Percentiles rank a stretch among this genome's conserved stretches.
phyloP scores from a whole-genome alignment of 2,797 vertebrate genomes.

The Acropternis orthonyx region DNA sequence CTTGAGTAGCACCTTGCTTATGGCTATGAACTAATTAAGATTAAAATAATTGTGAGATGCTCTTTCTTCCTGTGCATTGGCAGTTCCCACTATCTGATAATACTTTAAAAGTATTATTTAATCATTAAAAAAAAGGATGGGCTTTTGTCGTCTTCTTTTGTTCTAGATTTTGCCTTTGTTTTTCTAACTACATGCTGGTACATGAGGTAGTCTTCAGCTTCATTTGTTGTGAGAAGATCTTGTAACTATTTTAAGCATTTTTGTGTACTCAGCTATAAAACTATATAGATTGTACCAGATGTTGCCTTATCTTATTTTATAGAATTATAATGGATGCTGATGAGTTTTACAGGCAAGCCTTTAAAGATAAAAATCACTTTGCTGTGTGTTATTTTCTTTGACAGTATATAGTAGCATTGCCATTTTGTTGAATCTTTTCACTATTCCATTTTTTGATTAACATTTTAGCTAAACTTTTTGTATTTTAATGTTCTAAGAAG shows the following conservation, averaged over 20 bases:
- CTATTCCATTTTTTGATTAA: not conserved
- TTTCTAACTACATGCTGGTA: not conserved
- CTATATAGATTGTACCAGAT: slow-evolving; percentile 33
- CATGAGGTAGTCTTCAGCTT: not conserved
- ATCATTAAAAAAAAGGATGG: not conserved
- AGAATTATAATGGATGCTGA: slow-evolving; percentile 46
- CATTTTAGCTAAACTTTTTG: not conserved
- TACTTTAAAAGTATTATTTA: slow-evolving; percentile 26
- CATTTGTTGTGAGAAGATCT: slow-evolving; percentile 1
- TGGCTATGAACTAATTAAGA: slow-evolving; percentile 33
- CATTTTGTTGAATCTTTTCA: not conserved
- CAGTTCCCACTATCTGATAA: not conserved
- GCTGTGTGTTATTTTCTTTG: not conserved
- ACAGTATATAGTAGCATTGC: not conserved
- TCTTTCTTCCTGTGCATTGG: not conserved
- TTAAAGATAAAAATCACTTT: slow-evolving; percentile 30
- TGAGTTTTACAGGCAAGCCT: not conserved
- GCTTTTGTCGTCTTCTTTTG: not conserved
- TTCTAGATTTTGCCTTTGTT: slow-evolving; percentile 21
- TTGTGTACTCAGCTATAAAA: slow-evolving; percentile 45
- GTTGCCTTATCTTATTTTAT: slow-evolving; percentile 42
- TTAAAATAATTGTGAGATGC: slow-evolving; percentile 9
- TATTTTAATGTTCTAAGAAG: not conserved
- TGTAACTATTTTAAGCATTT: not conserved
- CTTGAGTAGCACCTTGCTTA: slow-evolving; percentile 43